Evolutionary conservation across 2,113 vertebrate species (phyloP), one percentile per base, ranked within the genome.

Genomic region (Hyperoodon ampullatus): DNA sequence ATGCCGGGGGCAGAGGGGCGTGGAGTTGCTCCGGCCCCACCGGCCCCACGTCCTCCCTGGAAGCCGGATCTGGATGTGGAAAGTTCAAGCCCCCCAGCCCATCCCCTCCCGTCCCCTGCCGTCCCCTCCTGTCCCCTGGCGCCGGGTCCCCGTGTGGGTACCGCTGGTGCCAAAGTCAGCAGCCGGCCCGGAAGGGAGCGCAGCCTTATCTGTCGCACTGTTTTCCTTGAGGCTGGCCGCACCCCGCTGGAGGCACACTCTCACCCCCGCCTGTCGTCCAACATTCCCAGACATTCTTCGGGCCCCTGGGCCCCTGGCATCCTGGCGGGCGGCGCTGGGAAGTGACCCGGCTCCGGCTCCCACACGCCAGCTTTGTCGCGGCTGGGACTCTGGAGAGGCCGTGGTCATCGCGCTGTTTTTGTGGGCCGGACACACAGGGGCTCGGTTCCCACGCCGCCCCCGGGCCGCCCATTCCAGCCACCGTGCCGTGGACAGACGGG

Each of bases 261-360:
- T 70, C 81, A 11, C 8, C 88, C 86, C 88, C 0, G 16, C 74
- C 84, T 2, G 58, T 75, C 66, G 1, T 21, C 66, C 13, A 12
- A 15, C 5, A 16, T 97, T 88, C 92, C 92, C 92, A 94, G 94
- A 92, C 94, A 42, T 42, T 58, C 87, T 74, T 21, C 10, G 39
- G 70, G 83, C 12, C 72, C 44, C 33, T 2, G 44, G 21, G 87
- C 42, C 47, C 81, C 75, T 15, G 75, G 82, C 91, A 35, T 87
- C 91, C 91, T 33, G 66, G 84, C 15, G n/a, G 55, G 77, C 11
- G 53, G 85, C 12, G 50, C 77, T 96, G 91, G 95, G 95, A 85
- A 93, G 95, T 5, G 1, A 66, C 53, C 28, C 0, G 0, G 18
- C 53, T 47, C 53, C 0, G 4, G 90, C 95, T 96, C 85, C 95